These are phyloP conservation scores for Nephila pilipes DNA, from an alignment of 1,140 invertebrate genomes.

Conservation along the genomic window DNA sequence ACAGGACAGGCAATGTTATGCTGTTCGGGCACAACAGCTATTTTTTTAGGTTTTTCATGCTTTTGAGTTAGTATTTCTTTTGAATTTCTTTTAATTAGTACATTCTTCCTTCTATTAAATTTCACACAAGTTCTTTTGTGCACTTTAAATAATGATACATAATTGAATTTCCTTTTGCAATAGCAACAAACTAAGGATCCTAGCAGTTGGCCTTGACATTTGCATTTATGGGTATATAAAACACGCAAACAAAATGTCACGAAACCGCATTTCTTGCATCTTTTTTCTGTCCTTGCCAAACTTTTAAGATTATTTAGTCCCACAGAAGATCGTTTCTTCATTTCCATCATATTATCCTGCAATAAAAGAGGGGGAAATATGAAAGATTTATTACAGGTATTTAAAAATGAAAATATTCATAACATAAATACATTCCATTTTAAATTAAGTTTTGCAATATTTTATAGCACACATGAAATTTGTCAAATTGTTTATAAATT, in stretches of 20 bases:
- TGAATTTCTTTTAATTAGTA: background rate
- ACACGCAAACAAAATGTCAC: constrained; percentile 63
- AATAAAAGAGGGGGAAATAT: background rate
- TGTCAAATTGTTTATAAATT: too few relatives aligned
- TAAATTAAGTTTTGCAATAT: too few relatives aligned
- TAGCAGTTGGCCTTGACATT: constrained; percentile 29
- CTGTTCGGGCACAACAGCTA: background rate
- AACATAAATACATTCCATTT: too few relatives aligned
- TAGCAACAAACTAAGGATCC: constrained; percentile 53
- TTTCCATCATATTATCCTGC: constrained; percentile 24
- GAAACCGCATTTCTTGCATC: constrained; percentile 72
- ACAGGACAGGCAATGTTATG: constrained; percentile 32
- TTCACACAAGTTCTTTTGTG: constrained; percentile 60
- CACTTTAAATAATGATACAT: background rate
- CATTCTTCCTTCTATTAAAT: background rate
- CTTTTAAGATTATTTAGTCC: background rate
- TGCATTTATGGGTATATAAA: constrained; percentile 48
- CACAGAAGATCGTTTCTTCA: background rate
- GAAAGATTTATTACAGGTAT: background rate
- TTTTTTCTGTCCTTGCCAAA: constrained; percentile 34
- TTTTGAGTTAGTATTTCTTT: background rate
- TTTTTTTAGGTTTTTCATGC: background rate
- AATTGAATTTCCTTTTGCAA: constrained; percentile 63
- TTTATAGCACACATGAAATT: too few relatives aligned
- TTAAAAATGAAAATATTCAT: background rate